Percentiles rank a stretch among this genome's conserved stretches.
Conservation (phyloP, 2,113 vertebrate genomes). For the Leuciscus idus region DNA sequence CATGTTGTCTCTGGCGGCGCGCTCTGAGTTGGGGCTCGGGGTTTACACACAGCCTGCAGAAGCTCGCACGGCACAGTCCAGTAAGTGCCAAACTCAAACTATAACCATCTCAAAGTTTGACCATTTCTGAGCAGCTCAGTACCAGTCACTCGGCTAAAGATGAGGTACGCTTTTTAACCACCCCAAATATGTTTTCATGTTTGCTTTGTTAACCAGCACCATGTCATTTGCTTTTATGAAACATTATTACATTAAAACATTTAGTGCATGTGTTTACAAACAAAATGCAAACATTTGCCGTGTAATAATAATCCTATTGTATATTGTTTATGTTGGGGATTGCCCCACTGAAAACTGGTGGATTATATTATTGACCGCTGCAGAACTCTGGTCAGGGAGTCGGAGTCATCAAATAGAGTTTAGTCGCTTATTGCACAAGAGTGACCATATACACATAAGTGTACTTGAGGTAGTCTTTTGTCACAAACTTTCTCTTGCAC, state of each 20-base stretch:
- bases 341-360: no score
- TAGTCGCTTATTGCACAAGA: no score
- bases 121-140: not conserved
- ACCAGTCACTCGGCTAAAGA: not conserved
- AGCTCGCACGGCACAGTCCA: conserved; percentile 89
- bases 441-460: no score
- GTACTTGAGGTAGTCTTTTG: no score
- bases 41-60: conserved; percentile 85
- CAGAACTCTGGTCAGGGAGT: no score
- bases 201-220: not conserved
- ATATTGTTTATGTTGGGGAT: no score
- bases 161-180: not conserved
- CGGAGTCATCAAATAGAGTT: no score
- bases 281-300: not conserved
- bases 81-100: conserved; percentile 79
- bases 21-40: conserved; percentile 88
- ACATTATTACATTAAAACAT: not conserved
- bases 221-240: not conserved
- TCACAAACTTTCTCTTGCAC: no score
- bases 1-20: conserved; percentile 87
- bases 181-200: not conserved
- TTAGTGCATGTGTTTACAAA: not conserved
- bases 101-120: not conserved
- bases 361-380: no score
- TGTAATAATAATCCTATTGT: no score